phyloP scores from a whole-genome alignment of 2,888 invertebrate genomes.

The Antheraea assamensis region DNA sequence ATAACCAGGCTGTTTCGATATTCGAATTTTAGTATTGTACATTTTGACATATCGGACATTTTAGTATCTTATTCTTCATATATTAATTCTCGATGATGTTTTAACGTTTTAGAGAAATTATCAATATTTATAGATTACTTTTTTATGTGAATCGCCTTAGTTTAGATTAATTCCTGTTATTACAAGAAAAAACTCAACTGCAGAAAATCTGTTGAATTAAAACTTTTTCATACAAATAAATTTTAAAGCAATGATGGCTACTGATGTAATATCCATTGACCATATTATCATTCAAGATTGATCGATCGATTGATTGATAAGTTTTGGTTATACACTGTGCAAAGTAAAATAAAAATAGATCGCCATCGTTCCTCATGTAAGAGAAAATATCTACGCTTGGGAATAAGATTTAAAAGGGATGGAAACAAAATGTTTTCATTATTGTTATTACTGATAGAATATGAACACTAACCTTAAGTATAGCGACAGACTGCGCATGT shows the following conservation, averaged over 20 bases:
- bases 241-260: too few relatives aligned
- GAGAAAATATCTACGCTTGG: background rate
- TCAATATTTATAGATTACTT: background rate
- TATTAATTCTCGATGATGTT: too few relatives aligned
- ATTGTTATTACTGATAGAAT: background rate
- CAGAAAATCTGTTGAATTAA: background rate
- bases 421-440: background rate
- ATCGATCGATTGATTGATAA: too few relatives aligned
- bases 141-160: background rate
- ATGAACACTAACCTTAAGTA: constrained; percentile 86
- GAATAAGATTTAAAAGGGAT: background rate
- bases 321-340: background rate
- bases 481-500: constrained; percentile 92
- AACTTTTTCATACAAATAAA: background rate
- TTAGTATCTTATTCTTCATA: too few relatives aligned
- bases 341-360: background rate
- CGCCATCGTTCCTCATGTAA: background rate
- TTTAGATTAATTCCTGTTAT: too few relatives aligned
- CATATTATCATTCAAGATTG: background rate
- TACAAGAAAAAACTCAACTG: background rate
- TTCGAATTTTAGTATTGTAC: too few relatives aligned
- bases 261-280: background rate
- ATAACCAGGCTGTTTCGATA: too few relatives aligned
- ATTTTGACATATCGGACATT: too few relatives aligned
- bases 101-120: too few relatives aligned